A percentile compares a stretch with the other conserved stretches of the same genome.
Conservation (phyloP, 1,140 invertebrate genomes). For the Bombus consobrinus region DNA sequence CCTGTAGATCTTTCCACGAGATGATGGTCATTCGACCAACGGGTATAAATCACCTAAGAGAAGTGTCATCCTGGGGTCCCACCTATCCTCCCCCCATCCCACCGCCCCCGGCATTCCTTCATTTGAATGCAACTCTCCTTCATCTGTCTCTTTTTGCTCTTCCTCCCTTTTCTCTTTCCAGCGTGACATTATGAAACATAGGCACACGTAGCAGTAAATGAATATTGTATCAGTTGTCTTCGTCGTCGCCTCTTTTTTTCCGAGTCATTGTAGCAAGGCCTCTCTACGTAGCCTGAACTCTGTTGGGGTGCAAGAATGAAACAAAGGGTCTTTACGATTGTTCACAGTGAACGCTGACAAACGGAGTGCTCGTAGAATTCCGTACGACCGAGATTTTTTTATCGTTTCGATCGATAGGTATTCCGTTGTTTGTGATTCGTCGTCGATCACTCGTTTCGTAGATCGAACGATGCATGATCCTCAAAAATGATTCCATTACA, state of each 20-base stretch:
- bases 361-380: neutral
- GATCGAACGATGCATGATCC: neutral
- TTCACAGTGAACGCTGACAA: neutral
- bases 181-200: constrained; percentile 67
- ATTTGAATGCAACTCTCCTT: constrained; percentile 74
- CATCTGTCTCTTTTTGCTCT: constrained; percentile 59
- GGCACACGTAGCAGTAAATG: constrained; percentile 69
- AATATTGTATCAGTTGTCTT: constrained; percentile 71
- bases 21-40: constrained; percentile 76
- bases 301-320: constrained; percentile 55
- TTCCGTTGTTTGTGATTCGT: neutral
- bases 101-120: constrained; percentile 74
- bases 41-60: constrained; percentile 76
- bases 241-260: constrained; percentile 60
- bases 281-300: constrained; percentile 49
- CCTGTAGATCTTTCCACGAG: constrained; percentile 75
- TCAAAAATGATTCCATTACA: neutral
- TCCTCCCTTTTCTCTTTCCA: constrained; percentile 42
- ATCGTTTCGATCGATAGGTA: neutral
- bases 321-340: constrained; percentile 54
- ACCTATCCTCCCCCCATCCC: constrained; percentile 64
- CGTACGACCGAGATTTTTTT: neutral
- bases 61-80: constrained; percentile 74
- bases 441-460: neutral
- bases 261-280: constrained; percentile 65